Evolutionary conservation across 2,797 vertebrate genomes (phyloP).

Genomic region (Acropternis orthonyx): DNA sequence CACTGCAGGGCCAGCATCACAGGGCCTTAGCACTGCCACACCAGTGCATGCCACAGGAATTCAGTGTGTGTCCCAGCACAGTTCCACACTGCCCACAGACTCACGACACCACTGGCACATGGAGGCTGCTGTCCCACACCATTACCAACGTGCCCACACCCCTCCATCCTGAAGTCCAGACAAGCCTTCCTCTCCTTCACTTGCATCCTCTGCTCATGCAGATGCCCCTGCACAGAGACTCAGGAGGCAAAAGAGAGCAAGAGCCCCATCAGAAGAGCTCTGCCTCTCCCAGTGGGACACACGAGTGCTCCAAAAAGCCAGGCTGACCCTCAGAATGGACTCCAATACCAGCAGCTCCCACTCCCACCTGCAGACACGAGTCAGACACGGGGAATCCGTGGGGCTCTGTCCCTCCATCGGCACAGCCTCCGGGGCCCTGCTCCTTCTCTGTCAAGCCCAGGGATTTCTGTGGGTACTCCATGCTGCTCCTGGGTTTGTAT

Average conservation of each 20-base stretch:
- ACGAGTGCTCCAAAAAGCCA: rapidly evolving
- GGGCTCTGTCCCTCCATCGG: rapidly evolving
- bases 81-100: neutral
- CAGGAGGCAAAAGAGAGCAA: neutral
- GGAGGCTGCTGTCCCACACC: neutral
- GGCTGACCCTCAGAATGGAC: rapidly evolving
- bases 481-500: rapidly evolving
- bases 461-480: rapidly evolving
- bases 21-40: rapidly evolving
- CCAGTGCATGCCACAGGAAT: neutral
- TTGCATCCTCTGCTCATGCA: neutral
- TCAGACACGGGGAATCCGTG: rapidly evolving
- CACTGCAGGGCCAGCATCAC: rapidly evolving
- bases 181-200: neutral
- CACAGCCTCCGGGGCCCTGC: rapidly evolving
- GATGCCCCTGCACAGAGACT: neutral
- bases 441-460: neutral
- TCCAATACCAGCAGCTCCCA: neutral
- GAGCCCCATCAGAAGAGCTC: neutral
- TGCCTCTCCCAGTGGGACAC: neutral
- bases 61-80: rapidly evolving
- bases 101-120: neutral
- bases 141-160: rapidly evolving
- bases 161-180: neutral
- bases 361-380: neutral